Evolutionary conservation across 2,888 invertebrate genomes (phyloP), one percentile per base, ranked within the genome.

Genomic region (Metalampra italica): DNA sequence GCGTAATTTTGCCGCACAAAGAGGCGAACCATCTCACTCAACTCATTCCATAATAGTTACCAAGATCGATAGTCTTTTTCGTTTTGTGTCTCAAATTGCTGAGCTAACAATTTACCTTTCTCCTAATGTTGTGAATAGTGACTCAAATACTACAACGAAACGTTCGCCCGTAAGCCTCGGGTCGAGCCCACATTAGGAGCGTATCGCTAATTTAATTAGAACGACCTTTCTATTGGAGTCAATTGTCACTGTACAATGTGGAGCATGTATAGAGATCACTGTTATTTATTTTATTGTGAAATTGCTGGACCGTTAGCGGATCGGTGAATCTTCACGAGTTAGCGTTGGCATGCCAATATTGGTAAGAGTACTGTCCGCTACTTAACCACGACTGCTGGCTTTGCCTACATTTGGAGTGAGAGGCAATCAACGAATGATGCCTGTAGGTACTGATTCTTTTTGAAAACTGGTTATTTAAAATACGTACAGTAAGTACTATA

Each of bases 151-250:
- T 34, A 39, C 40, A 13, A 22, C 46, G 38, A n/a, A 11, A 11
- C 40, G 14, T 29, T 32, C 39, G 38, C 22, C 43, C 22, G 22
- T 22, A n/a, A 29, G 37, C 22, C 14, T 15, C 13, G 3, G 43
- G 43, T 32, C 43, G 29, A 13, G 9, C n/a, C 7, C 32, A 12
- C n/a, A 68, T 80, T 77, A 75, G 68, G 49, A 69, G 66, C 63
- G 59, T 66, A 57, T 49, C 66, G 75, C 69, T 84, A 82, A 85
- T 81, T 70, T 68, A 78, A 85, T 82, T 81, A 83, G 55, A 52
- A 62, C 75, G 85, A 84, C 82, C 83, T 83, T 78, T 82, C 72
- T 71, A 84, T 82, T 82, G 74, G 70, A 75, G 77, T 81, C 82
- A 84, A 84, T 80, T 83, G 68, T 54, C 56, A 54, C 42, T 9